phyloP scores from a whole-genome alignment of 2,113 vertebrate genomes.

The Pao palembangensis region DNA sequence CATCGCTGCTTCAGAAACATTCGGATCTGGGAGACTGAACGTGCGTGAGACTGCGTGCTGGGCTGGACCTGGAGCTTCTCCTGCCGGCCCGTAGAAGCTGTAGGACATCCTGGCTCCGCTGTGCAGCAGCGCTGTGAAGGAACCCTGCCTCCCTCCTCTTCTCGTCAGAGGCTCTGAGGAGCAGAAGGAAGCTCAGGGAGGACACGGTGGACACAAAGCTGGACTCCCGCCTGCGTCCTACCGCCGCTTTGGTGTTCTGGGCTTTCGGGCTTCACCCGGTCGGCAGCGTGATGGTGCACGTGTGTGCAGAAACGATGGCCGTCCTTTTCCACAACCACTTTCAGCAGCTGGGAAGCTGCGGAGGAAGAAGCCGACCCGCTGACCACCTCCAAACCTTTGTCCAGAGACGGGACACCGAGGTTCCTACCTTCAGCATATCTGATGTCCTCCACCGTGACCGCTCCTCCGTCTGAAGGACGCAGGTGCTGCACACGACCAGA shows the following conservation, averaged over 20 bases:
- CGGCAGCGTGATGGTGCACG: constrained; percentile 47
- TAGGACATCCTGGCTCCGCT: constrained; percentile 86
- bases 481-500: constrained; percentile 77
- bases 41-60: neutral
- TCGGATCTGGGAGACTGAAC: no score
- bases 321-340: constrained; percentile 84
- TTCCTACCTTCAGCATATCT: constrained; percentile 80
- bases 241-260: neutral
- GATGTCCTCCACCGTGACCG: constrained; percentile 83
- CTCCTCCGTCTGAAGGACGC: constrained; percentile 87
- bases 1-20: no score
- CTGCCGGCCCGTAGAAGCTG: constrained; percentile 80
- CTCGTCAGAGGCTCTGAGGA: constrained; percentile 24
- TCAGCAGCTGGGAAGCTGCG: constrained; percentile 80
- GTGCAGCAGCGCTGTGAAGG: constrained; percentile 83
- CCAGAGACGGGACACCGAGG: no score
- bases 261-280: neutral
- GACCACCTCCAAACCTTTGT: no score
- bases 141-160: constrained; percentile 77
- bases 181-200: neutral
- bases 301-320: constrained; percentile 86
- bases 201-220: no score
- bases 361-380: neutral
- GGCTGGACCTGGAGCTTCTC: constrained; percentile 72
- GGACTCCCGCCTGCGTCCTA: no score